phyloP scores from a whole-genome alignment of 2,113 vertebrate genomes.

The Mus pahari region DNA sequence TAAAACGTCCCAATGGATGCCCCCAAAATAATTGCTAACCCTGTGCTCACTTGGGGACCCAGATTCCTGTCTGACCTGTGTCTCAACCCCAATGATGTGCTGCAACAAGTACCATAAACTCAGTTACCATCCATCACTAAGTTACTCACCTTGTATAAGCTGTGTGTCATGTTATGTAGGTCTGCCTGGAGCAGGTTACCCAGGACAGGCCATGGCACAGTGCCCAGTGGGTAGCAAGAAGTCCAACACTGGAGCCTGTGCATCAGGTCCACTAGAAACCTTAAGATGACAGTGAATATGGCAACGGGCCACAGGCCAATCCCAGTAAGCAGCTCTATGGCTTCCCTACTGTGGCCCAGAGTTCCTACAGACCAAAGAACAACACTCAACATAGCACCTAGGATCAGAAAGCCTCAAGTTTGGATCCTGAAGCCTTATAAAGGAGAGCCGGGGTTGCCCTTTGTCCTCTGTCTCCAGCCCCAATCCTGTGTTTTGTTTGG shows the following conservation, averaged over 20 bases:
- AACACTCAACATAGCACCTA: too few species aligned
- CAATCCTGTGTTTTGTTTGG: too few species aligned
- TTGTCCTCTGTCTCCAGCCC: not conserved
- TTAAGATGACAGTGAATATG: conserved; percentile 69
- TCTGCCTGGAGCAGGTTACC: conserved; percentile 83
- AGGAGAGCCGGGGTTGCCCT: not conserved
- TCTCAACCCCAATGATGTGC: not conserved
- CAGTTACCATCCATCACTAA: fast-evolving
- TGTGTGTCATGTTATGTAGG: not conserved
- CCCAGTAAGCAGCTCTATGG: not conserved
- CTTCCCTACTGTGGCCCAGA: fast-evolving
- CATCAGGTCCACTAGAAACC: conserved; percentile 82
- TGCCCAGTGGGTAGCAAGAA: conserved; percentile 78
- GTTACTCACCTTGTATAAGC: conserved; percentile 64
- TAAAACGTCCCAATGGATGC: too few species aligned
- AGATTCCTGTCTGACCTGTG: not conserved
- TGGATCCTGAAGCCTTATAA: too few species aligned
- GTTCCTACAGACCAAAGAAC: not conserved
- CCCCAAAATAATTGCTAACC: too few species aligned
- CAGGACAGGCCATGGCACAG: conserved; percentile 73
- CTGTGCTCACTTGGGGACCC: not conserved
- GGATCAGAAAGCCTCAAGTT: too few species aligned
- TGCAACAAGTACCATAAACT: fast-evolving
- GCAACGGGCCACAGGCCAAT: conserved; percentile 28
- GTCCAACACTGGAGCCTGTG: conserved; percentile 64